Evolutionary conservation across 2,888 invertebrate species (phyloP).

Genomic region (Eupithecia inturbata): DNA sequence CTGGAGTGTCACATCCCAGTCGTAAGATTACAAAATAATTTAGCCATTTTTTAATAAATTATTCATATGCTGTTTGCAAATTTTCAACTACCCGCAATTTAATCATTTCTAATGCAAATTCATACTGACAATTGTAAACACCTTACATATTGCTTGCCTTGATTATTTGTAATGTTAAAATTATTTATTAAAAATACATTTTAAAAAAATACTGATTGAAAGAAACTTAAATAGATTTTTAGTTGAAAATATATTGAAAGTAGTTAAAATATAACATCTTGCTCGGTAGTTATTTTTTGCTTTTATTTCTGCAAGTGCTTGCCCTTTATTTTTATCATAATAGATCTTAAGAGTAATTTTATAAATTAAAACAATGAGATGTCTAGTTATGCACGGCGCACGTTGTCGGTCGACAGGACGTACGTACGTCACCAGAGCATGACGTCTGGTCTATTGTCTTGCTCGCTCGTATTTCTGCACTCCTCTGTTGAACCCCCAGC

Average conservation of each 20-base stretch:
- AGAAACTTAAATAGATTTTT: not conserved
- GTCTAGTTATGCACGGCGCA: conserved; percentile 51
- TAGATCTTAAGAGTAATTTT: conserved; percentile 26
- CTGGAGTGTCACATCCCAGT: conserved; percentile 71
- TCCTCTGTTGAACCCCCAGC: conserved; percentile 55
- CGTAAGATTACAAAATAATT: conserved; percentile 75
- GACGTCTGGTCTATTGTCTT: conserved; percentile 63
- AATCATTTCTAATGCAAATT: not conserved
- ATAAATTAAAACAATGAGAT: conserved; percentile 56
- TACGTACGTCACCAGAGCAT: conserved; percentile 71
- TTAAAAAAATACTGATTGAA: not conserved
- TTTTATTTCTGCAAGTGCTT: not conserved
- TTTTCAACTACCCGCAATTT: conserved; percentile 6
- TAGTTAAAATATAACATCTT: not conserved
- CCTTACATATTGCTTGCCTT: not conserved
- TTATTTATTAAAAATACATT: not conserved
- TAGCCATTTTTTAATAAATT: conserved; percentile 40
- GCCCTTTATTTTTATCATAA: not conserved
- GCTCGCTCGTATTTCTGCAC: conserved; percentile 54
- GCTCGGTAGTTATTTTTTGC: not conserved
- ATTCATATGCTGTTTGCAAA: not conserved
- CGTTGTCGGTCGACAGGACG: conserved; percentile 59
- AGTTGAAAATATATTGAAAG: not conserved
- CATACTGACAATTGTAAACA: not conserved
- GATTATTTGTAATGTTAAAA: not conserved